These are phyloP conservation scores for Neolamprologus sp. DNA, from an alignment of 2,113 vertebrate species.

Conservation along the genomic window DNA sequence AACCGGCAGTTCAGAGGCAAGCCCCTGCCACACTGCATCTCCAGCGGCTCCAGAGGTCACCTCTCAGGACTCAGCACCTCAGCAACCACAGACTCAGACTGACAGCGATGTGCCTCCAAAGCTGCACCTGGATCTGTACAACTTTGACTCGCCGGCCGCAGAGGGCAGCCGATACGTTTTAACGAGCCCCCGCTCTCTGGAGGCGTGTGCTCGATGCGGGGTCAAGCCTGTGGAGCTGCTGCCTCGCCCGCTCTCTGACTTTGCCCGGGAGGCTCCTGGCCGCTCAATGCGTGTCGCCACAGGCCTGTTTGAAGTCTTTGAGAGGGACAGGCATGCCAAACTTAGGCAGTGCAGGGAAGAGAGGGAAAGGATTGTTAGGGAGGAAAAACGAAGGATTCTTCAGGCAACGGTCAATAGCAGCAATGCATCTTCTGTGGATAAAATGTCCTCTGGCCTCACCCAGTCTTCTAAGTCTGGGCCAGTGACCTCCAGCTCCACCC, in stretches of 20 bases:
- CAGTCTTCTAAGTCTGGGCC: slow-evolving; percentile 27
- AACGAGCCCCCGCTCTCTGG: slow-evolving; percentile 91
- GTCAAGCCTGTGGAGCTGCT: slow-evolving; percentile 94
- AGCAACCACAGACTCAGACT: slow-evolving; percentile 12
- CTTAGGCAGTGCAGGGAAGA: slow-evolving; percentile 89
- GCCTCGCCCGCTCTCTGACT: slow-evolving; percentile 78
- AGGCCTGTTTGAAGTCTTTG: slow-evolving; percentile 88
- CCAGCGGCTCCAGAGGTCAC: background rate
- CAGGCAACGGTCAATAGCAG: slow-evolving; percentile 71
- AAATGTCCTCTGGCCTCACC: background rate
- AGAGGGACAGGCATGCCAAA: slow-evolving; percentile 83
- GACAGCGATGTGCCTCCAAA: slow-evolving; percentile 68
- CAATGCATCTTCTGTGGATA: slow-evolving; percentile 59
- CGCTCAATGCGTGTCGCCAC: slow-evolving; percentile 90
- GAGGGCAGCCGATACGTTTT: slow-evolving; percentile 96
- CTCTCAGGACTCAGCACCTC: background rate
- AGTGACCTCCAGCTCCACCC: slow-evolving; percentile 35
- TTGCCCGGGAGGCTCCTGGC: slow-evolving; percentile 86
- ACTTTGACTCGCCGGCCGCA: slow-evolving; percentile 87
- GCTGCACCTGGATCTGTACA: slow-evolving; percentile 91
- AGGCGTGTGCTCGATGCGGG: slow-evolving; percentile 92
- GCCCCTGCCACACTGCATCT: slow-evolving; percentile 32
- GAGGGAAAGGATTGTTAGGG: slow-evolving; percentile 85
- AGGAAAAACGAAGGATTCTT: slow-evolving; percentile 85
- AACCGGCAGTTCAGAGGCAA: slow-evolving; percentile 43